Base-by-base conservation (phyloP, 2,797 vertebrate species). In the Microctenopoma stevenorrisi region DNA sequence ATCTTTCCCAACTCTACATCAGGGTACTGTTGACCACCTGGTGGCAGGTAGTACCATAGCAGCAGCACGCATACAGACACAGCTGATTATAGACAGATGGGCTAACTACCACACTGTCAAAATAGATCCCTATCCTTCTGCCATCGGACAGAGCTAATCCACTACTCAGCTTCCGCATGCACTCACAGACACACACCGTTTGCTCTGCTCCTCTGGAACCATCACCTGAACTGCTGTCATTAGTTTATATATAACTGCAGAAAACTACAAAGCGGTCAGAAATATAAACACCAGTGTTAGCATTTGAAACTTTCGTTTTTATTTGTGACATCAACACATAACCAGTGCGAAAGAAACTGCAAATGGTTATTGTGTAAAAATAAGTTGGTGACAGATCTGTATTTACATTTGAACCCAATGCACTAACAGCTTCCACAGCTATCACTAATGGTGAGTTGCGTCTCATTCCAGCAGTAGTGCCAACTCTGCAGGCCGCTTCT, bases 31-130 rank as follows among this genome's bases (percentile, higher is more conserved):
- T 86, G 82, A 86, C 89, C 88, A 89, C 88, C 86, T 88, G 89
- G 89, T 88, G 85, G 80, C 81, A 90, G 88, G 83, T 82, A 88
- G 85, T 60, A 81, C 72, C 68, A 64, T 25, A 80, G 79, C 67
- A 83, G 49, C 67, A 76, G 73, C 56, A 76, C 10, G 30, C 67
- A 69, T 53, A 65, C 64, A 49, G 11, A 75, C 72, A 71, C 68
- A 90, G 73, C 86, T 91, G 91, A 94, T 93, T 92, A 93, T 86
- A 86, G 88, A 91, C 94, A 94, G 94, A 94, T 94, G 94, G 92
- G 87, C 86, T 85, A 90, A 92, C 85, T 89, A 93, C 85, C 89
- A 90, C 90, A 90, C 89, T 89, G 90, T 92, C 92, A 92, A 86
- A 87, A 81, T 69, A 86, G 85, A 92, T 88, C 83, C 78, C 82